These are phyloP conservation scores for Pandion haliaetus DNA, from an alignment of 2,113 vertebrate species.

Conservation along the genomic window DNA sequence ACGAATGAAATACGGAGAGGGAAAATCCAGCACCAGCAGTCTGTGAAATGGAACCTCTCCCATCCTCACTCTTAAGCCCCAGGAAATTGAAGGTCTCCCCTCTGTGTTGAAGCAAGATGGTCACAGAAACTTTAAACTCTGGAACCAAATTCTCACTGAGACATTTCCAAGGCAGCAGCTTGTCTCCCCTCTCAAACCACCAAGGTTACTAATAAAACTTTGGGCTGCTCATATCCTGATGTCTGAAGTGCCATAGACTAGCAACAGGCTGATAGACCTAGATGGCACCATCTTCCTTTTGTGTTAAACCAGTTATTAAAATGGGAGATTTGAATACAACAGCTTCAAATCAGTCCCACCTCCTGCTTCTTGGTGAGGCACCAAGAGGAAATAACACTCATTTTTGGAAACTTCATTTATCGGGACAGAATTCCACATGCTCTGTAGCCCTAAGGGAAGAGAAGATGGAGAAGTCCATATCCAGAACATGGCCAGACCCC, in stretches of 20 bases:
- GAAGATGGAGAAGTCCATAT: background rate
- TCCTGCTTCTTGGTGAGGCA: background rate
- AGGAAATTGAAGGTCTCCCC: background rate
- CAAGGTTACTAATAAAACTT: background rate
- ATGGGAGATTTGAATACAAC: background rate
- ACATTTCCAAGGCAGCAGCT: background rate
- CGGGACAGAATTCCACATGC: background rate
- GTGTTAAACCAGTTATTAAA: background rate
- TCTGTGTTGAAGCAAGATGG: background rate
- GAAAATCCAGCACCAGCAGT: background rate
- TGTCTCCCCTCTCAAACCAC: background rate
- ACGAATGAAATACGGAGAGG: accelerated
- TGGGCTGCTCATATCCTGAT: background rate
- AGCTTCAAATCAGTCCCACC: background rate
- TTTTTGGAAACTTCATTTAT: background rate
- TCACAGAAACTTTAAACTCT: background rate
- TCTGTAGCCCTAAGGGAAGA: background rate
- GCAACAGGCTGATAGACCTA: background rate
- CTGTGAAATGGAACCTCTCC: background rate
- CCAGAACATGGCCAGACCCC: background rate
- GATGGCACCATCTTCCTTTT: background rate
- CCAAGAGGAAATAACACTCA: background rate
- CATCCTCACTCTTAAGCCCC: background rate
- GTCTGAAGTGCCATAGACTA: background rate
- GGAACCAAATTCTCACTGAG: background rate